Conservation (phyloP, 2,797 vertebrate species). For the Enteromius anoplus region DNA sequence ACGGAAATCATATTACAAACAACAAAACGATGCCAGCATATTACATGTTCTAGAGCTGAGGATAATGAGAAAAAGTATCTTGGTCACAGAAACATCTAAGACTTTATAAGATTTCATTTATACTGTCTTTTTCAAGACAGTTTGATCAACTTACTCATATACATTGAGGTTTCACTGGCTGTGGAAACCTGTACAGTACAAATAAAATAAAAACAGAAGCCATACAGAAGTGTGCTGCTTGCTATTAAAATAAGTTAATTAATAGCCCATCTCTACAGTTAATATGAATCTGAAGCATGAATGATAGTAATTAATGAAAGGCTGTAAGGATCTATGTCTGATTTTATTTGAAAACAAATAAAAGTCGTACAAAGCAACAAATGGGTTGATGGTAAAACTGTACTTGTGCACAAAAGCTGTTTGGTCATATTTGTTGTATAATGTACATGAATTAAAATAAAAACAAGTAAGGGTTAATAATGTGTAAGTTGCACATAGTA, state of each 20-base stretch:
- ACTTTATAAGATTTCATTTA: background rate
- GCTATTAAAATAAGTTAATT: background rate
- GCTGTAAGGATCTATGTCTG: background rate
- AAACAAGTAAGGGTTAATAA: background rate
- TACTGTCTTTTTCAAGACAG: background rate
- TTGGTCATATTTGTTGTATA: background rate
- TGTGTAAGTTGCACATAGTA: conserved; percentile 2
- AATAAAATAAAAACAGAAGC: background rate
- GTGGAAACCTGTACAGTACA: background rate
- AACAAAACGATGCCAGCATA: background rate
- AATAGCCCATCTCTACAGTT: background rate
- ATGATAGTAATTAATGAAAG: background rate
- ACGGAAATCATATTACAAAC: background rate
- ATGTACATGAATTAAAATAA: background rate
- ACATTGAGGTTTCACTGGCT: background rate
- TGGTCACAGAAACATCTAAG: background rate
- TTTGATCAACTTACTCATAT: background rate
- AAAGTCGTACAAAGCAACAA: background rate
- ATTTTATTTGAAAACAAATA: background rate
- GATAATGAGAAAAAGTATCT: background rate
- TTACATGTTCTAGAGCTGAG: background rate
- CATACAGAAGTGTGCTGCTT: background rate
- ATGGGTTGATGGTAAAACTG: background rate
- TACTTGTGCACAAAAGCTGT: background rate
- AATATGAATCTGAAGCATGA: background rate